Evolutionary conservation across 1,140 invertebrate genomes (phyloP), one percentile per base, ranked within the genome.

Genomic region (Copidosoma floridanum): DNA sequence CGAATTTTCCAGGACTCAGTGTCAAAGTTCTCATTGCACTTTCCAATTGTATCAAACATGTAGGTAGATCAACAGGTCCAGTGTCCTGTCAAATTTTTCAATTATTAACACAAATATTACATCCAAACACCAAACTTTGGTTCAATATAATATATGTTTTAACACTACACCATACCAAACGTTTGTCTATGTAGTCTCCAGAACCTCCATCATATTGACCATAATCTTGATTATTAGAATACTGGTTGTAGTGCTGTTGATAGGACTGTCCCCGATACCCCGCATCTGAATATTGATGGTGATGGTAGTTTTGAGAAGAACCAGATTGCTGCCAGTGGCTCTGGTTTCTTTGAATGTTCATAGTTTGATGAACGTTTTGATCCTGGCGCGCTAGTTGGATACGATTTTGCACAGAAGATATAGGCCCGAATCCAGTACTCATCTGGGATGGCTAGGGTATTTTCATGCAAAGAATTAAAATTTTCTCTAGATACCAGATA

Each of bases 1-100:
- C 81, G 61, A 85, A 86, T 65, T 82, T 82, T 48, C 84, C 84
- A 43, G 85, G 85, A 76, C 82, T 82, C 69, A 82, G 79, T 59
- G 83, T 85, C 69, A 86, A 79, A 68, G 83, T 81, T 68, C 82
- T 81, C 78, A 86, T 84, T 18, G 83, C 82, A 37, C 76, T 81
- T 65, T 82, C 81, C 61, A 86, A 67, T 63, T 84, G 81, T 14
- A 72, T 74, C 63, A 83, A 79, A 7, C 65, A 69, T 46, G 23
- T 64, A 11, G 57, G 50, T 8, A 74, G 51, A 38, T 65, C 62
- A 7, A n/a, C 8, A 23, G 50, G 4, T 27, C 51, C n/a, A n/a
- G n/a, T n/a, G n/a, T n/a, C n/a, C n/a, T n/a, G n/a, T n/a, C n/a
- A n/a, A n/a, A n/a, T n/a, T 37, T 37, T 37, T 10, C 7, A 37